These are phyloP conservation scores for Sebastes flavidus DNA, from an alignment of 2,797 vertebrate genomes.

Conservation along the genomic window DNA sequence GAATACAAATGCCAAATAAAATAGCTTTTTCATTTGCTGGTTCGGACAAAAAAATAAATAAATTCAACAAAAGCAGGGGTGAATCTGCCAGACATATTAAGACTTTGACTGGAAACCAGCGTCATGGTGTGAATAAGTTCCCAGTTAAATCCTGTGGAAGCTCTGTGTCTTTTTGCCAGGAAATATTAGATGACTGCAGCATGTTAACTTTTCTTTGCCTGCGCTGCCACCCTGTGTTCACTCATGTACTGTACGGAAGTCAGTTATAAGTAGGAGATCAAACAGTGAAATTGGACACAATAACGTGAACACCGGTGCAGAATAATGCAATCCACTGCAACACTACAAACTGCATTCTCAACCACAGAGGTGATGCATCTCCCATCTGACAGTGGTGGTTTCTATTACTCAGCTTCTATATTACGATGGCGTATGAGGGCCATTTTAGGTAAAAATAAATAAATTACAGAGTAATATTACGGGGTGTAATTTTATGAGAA, in stretches of 20 bases:
- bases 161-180: too few species aligned
- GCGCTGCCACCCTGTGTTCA: not conserved
- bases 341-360: not conserved
- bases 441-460: too few species aligned
- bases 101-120: too few species aligned
- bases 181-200: not conserved
- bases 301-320: not conserved
- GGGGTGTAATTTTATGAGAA: too few species aligned
- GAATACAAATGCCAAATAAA: too few species aligned
- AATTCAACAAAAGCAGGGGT: too few species aligned
- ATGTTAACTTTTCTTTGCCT: not conserved
- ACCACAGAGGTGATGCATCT: not conserved
- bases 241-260: not conserved
- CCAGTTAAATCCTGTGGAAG: too few species aligned
- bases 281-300: not conserved
- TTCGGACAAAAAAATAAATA: too few species aligned
- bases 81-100: too few species aligned
- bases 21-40: too few species aligned
- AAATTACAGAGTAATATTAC: too few species aligned
- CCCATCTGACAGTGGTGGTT: not conserved
- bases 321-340: not conserved
- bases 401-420: not conserved
- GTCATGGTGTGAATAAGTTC: too few species aligned
- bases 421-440: accelerated
- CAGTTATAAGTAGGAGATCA: not conserved